Evolutionary conservation across 2,797 vertebrate species (phyloP), one percentile per base, ranked within the genome.

Genomic region (Naso thynnoides): DNA sequence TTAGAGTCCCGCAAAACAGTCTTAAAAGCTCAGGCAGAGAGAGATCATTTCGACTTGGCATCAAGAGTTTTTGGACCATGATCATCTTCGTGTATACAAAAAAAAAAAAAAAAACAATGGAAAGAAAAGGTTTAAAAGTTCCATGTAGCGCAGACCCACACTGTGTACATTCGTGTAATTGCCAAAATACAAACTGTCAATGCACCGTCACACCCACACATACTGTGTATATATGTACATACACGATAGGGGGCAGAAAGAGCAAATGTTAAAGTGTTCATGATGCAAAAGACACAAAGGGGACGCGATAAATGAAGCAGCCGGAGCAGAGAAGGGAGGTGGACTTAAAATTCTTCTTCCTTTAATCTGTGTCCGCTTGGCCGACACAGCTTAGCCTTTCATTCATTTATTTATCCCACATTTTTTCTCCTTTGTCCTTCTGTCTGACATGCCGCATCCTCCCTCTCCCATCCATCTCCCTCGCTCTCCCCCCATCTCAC

Each of bases 361-460:
- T 82, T 70, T 70, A 74, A 82, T 85, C 73, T 73, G 70, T 64
- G 63, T 72, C 67, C 11, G 24, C 70, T 86, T 82, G 67, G 76
- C 80, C 83, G 78, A 59, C 83, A 76, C 74, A 60, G 70, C 70
- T 75, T 73, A 74, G 70, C 78, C 70, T 76, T 79, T 75, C 63
- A 70, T 79, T 89, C 44, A 79, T 90, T 79, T 83, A 69, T 79
- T 71, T 70, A 64, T 86, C 67, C 66, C 27, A 62, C 58, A 76
- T 72, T 82, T 72, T 79, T 54, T 24, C 73, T 76, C 73, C 47
- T 58, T 75, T 81, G 81, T 86, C 70, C 76, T 76, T 76, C 82
- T 54, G 45, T 70, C 61, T 77, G 87, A 81, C 72, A 70, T 72
- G n/a, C 66, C 47, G 59, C 63, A 65, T 67, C 74, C 55, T 68